Conservation (phyloP, 1,140 invertebrate genomes). For the Drosophila pruinosa region DNA sequence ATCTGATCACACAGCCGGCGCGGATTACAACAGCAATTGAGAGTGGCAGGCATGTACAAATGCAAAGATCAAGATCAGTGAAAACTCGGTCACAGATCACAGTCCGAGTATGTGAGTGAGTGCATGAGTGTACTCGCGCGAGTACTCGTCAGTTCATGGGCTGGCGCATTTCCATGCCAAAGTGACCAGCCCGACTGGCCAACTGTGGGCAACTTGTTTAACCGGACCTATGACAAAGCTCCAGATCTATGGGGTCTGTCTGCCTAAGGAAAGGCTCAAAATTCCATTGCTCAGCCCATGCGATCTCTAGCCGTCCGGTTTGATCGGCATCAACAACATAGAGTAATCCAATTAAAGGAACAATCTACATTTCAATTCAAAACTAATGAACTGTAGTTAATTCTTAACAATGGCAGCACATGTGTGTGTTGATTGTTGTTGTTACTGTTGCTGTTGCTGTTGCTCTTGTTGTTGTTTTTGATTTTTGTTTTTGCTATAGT, state of each 20-base stretch:
- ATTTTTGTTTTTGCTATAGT: conserved; percentile 5
- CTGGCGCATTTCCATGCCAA: conserved; percentile 69
- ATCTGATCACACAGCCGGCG: conserved; percentile 32
- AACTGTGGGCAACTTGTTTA: conserved; percentile 60
- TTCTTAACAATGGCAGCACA: conserved; percentile 66
- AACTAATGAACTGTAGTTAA: conserved; percentile 80
- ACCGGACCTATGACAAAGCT: conserved; percentile 67
- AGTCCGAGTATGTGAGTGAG: neutral
- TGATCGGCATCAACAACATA: conserved; percentile 30
- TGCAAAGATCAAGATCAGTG: conserved; percentile 58
- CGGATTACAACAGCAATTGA: conserved; percentile 34
- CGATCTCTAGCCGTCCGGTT: conserved; percentile 53
- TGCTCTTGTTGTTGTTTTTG: conserved; percentile 35
- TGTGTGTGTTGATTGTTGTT: conserved; percentile 55
- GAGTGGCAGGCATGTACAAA: conserved; percentile 30
- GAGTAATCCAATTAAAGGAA: conserved; percentile 80
- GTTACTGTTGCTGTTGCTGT: neutral
- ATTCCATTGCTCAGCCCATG: conserved; percentile 36
- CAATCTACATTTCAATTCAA: conserved; percentile 80
- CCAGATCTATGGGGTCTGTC: conserved; percentile 5
- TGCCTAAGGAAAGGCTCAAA: conserved; percentile 53
- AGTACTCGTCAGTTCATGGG: conserved; percentile 35
- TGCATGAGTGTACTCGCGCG: neutral
- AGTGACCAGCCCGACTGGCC: neutral
- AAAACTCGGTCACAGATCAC: conserved; percentile 68